Conservation (phyloP, 2,797 vertebrate genomes). For the Lagodon rhomboides region DNA sequence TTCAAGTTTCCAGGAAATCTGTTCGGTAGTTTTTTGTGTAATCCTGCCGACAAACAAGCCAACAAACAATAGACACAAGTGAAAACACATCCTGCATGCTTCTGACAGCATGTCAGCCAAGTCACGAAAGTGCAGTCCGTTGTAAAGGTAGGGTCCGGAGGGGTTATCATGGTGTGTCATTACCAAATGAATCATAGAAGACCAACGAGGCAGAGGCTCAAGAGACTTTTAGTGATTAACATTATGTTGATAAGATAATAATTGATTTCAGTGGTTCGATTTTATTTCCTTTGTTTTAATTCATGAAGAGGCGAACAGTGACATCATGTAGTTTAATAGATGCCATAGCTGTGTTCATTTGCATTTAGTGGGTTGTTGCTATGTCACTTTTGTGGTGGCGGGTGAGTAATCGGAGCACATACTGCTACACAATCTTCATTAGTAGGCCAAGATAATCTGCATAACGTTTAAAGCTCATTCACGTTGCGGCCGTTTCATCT, state of each 20-base stretch:
- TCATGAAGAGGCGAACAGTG: background rate
- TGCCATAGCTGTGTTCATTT: background rate
- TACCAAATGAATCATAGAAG: background rate
- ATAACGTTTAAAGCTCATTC: background rate
- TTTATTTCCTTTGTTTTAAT: background rate
- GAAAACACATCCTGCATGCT: no score
- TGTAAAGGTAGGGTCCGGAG: background rate
- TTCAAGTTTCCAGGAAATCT: no score
- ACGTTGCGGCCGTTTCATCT: background rate
- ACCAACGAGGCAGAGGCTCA: background rate
- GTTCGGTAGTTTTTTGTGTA: no score
- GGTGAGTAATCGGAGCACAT: background rate
- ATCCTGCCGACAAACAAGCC: no score
- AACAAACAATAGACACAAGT: no score
- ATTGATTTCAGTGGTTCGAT: background rate
- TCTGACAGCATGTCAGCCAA: background rate
- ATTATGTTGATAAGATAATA: background rate
- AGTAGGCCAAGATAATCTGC: background rate
- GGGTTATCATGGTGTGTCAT: background rate
- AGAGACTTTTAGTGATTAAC: background rate
- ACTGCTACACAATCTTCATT: background rate
- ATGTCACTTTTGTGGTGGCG: slow-evolving; percentile 11
- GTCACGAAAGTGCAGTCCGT: background rate
- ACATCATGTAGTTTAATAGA: background rate
- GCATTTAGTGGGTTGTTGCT: background rate